Evolutionary conservation across 2,113 vertebrate species (phyloP).

Genomic region (Sebastes fasciatus): DNA sequence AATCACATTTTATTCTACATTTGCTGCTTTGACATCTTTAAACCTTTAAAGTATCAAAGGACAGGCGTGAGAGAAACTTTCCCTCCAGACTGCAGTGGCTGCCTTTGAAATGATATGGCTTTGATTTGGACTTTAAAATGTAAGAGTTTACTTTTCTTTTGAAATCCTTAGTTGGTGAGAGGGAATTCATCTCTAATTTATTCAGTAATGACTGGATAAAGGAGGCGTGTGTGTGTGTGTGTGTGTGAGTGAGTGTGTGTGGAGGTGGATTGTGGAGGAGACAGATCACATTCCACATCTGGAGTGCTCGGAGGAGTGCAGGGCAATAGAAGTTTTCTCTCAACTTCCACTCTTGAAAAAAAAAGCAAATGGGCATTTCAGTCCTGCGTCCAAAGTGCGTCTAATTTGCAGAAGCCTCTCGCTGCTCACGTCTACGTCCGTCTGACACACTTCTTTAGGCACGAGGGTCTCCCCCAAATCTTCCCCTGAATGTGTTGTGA

Average conservation of each 20-base stretch:
- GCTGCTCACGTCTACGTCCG: conserved; percentile 53
- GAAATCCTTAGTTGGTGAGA: conserved; percentile 6
- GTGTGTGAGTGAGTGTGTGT: background rate
- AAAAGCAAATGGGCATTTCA: background rate
- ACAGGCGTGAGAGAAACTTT: background rate
- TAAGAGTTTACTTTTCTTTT: background rate
- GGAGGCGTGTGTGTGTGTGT: background rate
- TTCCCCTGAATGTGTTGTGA: conserved; percentile 34
- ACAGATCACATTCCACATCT: conserved; percentile 32
- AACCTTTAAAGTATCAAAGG: background rate
- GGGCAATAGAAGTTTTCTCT: conserved; percentile 16
- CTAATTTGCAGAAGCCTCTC: conserved; percentile 38
- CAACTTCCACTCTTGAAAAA: conserved; percentile 9
- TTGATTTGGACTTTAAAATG: background rate
- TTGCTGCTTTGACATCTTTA: background rate
- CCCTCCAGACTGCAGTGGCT: background rate
- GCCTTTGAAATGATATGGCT: background rate
- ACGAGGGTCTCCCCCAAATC: conserved; percentile 75
- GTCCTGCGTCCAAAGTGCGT: conserved; percentile 19
- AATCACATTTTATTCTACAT: background rate
- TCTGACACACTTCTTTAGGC: conserved; percentile 73
- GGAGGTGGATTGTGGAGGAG: conserved; percentile 5
- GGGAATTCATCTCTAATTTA: background rate
- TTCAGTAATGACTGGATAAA: background rate
- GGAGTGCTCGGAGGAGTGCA: conserved; percentile 20